Conservation (phyloP, 2,113 vertebrate species). For the Dunckerocampus dactyliophorus region DNA sequence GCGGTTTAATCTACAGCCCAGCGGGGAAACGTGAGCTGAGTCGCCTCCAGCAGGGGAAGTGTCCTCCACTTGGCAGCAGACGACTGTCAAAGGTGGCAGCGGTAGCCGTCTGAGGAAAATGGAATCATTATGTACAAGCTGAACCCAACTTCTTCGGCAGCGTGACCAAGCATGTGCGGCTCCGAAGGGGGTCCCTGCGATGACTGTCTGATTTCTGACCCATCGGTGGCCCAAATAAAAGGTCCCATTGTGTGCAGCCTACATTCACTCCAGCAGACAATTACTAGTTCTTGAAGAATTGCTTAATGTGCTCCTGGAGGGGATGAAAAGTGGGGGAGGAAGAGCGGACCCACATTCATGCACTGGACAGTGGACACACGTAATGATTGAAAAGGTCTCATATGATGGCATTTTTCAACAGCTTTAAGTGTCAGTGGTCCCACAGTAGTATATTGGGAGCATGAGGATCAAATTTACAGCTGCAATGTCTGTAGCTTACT, state of each 20-base stretch:
- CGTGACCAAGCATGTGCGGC: not conserved
- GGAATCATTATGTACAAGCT: not conserved
- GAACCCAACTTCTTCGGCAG: not conserved
- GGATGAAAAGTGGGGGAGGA: not conserved
- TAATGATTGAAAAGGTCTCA: too few relatives aligned
- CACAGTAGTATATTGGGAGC: too few relatives aligned
- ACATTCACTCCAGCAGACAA: slow-evolving; percentile 38
- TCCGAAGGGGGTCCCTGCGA: slow-evolving; percentile 21
- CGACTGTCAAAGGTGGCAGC: slow-evolving; percentile 33
- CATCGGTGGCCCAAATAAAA: slow-evolving; percentile 30
- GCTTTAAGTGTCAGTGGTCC: too few relatives aligned
- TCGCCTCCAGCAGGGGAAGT: slow-evolving; percentile 29
- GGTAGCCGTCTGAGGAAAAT: not conserved
- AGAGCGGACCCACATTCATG: not conserved
- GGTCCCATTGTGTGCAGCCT: slow-evolving; percentile 53
- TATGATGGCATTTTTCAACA: too few relatives aligned
- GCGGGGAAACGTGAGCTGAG: slow-evolving; percentile 23
- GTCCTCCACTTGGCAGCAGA: slow-evolving; percentile 46
- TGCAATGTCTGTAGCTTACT: too few relatives aligned
- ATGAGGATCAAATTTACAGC: too few relatives aligned
- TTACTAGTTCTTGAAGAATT: slow-evolving; percentile 12
- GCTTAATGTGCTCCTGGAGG: slow-evolving; percentile 11
- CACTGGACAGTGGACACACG: not conserved
- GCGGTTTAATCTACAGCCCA: slow-evolving; percentile 39
- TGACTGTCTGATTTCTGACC: slow-evolving; percentile 34